Percentiles rank a stretch among this genome's conserved stretches.
Evolutionary conservation across 2,113 vertebrate species (phyloP).

Genomic region (Prunella fulvescens): DNA sequence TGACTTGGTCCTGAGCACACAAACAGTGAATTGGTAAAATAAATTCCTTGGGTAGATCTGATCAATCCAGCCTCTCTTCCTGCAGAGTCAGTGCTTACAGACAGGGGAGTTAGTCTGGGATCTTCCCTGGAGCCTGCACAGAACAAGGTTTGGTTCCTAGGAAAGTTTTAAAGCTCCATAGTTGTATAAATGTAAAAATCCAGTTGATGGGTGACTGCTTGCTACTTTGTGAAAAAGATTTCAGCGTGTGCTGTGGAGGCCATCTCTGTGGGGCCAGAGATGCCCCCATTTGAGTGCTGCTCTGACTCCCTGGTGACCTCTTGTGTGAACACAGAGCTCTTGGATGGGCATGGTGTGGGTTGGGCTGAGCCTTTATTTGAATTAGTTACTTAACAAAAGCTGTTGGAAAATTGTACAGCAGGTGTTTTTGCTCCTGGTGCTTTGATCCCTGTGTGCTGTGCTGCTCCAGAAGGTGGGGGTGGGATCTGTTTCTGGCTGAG

Average conservation of each 20-base stretch:
- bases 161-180: not conserved
- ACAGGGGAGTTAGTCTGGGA: not conserved
- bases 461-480: not conserved
- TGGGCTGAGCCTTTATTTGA: not conserved
- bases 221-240: not conserved
- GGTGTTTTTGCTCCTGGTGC: rapidly evolving
- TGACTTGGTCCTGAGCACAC: not conserved
- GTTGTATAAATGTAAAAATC: not conserved
- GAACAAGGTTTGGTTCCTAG: not conserved
- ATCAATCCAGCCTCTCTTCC: not conserved
- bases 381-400: not conserved
- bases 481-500: not conserved
- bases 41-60: not conserved
- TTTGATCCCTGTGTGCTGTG: not conserved
- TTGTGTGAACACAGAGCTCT: not conserved
- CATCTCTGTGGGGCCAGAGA: not conserved
- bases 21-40: not conserved
- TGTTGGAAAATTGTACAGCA: not conserved
- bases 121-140: not conserved
- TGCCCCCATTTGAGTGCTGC: not conserved
- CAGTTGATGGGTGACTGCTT: not conserved
- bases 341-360: rapidly evolving
- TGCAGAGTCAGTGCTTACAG: not conserved
- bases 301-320: not conserved
- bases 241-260: not conserved